Percentiles rank a stretch among this genome's conserved stretches.
These are phyloP conservation scores for Vulpes ferrilata DNA, from an alignment of 2,113 vertebrate species.

Conservation along the genomic window DNA sequence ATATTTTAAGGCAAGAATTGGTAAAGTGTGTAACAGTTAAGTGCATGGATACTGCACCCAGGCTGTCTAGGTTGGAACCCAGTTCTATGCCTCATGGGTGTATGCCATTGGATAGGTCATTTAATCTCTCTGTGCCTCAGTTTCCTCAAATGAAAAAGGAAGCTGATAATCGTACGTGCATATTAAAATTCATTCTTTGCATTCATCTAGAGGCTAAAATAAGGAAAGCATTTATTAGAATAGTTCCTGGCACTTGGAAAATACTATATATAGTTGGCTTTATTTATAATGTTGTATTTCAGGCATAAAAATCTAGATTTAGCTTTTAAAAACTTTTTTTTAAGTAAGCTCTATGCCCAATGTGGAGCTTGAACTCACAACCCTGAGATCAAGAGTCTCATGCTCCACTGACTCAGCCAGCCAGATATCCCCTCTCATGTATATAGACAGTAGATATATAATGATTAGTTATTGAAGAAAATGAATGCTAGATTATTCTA, in stretches of 20 bases:
- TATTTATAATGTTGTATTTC: conserved; percentile 7
- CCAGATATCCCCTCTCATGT: neutral
- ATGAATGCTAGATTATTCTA: neutral
- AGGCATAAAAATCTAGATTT: conserved; percentile 36
- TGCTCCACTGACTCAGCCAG: neutral
- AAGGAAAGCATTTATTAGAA: conserved; percentile 13
- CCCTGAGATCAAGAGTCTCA: neutral
- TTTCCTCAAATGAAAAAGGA: conserved; percentile 1
- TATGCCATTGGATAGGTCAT: neutral
- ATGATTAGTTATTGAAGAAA: neutral
- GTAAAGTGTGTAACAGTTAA: neutral
- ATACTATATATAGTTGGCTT: neutral
- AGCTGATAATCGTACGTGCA: neutral
- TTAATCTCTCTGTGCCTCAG: conserved; percentile 20
- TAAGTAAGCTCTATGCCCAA: neutral
- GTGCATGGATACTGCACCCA: neutral
- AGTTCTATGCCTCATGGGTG: neutral
- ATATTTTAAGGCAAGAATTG: neutral
- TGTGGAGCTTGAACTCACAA: neutral
- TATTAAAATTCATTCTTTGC: neutral
- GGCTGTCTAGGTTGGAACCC: neutral
- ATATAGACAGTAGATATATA: neutral
- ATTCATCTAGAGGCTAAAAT: neutral
- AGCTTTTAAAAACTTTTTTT: neutral
- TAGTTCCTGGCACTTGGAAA: neutral